Conservation (phyloP, 2,888 invertebrate species). For the Slavum lentiscoides region DNA sequence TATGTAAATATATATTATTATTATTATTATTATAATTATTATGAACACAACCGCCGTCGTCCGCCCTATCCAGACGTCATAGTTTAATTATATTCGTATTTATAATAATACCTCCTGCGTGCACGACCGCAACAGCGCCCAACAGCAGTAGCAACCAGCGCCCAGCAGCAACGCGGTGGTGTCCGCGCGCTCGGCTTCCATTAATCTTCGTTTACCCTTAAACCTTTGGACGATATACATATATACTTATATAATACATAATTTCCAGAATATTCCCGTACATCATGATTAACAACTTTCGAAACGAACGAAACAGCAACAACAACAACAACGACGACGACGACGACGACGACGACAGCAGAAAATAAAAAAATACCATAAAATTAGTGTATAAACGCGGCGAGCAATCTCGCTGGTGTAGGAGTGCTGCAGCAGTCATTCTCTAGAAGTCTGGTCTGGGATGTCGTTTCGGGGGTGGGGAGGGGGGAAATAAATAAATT, state of each 20-base stretch:
- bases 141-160: not conserved
- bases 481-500: too few species aligned
- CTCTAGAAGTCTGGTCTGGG: too few species aligned
- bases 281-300: constrained; percentile 39
- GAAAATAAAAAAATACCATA: not conserved
- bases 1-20: too few species aligned
- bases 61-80: constrained; percentile 25
- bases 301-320: constrained; percentile 31
- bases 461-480: too few species aligned
- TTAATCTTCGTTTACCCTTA: constrained; percentile 47
- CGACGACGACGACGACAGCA: not conserved
- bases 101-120: constrained; percentile 13
- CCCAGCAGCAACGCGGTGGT: not conserved
- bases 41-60: not conserved
- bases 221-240: constrained; percentile 35
- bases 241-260: constrained; percentile 4
- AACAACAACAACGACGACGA: not conserved
- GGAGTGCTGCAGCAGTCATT: not conserved
- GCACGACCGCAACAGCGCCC: not conserved
- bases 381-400: constrained; percentile 27
- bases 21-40: too few species aligned
- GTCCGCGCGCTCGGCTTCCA: constrained; percentile 16
- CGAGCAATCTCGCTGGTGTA: not conserved
- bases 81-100: constrained; percentile 45
- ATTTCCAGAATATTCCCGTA: constrained; percentile 29